phyloP scores from a whole-genome alignment of 2,797 vertebrate species.

The Poeciliopsis infans region DNA sequence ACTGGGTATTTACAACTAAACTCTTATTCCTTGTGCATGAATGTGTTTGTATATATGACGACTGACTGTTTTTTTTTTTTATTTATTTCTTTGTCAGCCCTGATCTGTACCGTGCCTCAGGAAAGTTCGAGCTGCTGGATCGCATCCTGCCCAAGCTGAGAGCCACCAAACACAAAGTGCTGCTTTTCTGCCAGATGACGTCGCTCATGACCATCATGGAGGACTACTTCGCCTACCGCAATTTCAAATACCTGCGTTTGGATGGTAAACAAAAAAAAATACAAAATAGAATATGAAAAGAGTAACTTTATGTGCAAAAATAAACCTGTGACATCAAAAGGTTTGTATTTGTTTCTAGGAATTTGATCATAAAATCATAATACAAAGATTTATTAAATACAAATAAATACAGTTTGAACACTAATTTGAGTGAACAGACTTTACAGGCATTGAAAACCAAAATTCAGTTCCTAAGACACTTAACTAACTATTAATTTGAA shows the following conservation, averaged over 20 bases:
- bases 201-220: slow-evolving; percentile 99
- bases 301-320: not conserved
- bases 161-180: slow-evolving; percentile 95
- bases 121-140: slow-evolving; percentile 97
- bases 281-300: too few species aligned
- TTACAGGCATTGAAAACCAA: not conserved
- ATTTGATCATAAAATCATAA: not conserved
- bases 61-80: not conserved
- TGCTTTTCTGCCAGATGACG: slow-evolving; percentile 99
- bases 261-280: slow-evolving; percentile 84
- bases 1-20: slow-evolving; percentile 81
- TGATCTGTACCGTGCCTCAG: slow-evolving; percentile 93
- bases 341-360: not conserved
- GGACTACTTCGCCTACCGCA: slow-evolving; percentile 94
- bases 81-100: slow-evolving; percentile 68
- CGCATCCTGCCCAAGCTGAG: slow-evolving; percentile 94
- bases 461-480: not conserved
- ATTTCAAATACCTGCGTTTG: slow-evolving; percentile 96
- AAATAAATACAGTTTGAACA: not conserved
- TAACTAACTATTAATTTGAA: not conserved
- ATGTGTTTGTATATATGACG: not conserved
- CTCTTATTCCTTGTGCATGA: not conserved
- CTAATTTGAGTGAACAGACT: not conserved
- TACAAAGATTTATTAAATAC: not conserved
- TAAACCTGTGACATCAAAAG: not conserved